Conservation (phyloP, 2,888 invertebrate species). For the Acanthosepion lycidas region DNA sequence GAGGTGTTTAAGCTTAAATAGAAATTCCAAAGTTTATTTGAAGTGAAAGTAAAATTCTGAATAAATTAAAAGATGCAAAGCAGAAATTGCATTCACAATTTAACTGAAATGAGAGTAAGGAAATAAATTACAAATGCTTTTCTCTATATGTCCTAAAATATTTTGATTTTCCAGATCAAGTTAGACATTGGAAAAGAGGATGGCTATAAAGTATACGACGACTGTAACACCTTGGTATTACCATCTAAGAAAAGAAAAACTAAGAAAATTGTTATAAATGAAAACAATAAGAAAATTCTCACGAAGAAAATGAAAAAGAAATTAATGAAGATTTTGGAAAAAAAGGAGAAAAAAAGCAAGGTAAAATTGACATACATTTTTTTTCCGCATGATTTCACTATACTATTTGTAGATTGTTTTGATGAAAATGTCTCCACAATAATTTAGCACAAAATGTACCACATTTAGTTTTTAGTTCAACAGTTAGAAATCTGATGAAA, state of each 20-base stretch:
- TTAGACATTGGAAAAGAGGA: not conserved
- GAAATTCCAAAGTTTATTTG: no score
- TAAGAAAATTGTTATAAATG: slow-evolving; percentile 68
- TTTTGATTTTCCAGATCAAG: not conserved
- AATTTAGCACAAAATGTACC: no score
- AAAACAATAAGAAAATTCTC: slow-evolving; percentile 76
- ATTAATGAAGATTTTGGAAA: slow-evolving; percentile 88
- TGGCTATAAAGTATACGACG: slow-evolving; percentile 77
- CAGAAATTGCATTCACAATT: no score
- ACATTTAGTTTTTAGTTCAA: no score
- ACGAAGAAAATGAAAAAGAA: slow-evolving; percentile 91
- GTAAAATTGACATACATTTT: slow-evolving; percentile 53
- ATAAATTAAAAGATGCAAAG: no score
- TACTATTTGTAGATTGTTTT: no score
- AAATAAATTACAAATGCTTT: no score
- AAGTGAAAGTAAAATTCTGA: no score
- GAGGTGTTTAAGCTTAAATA: no score
- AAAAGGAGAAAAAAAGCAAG: slow-evolving; percentile 90
- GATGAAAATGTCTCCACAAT: no score
- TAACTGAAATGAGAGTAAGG: no score
- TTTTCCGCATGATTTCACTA: not conserved
- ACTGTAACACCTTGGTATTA: slow-evolving; percentile 86
- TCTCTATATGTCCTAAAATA: not conserved
- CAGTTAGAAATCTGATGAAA: no score
- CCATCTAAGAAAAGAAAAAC: slow-evolving; percentile 88